These are phyloP conservation scores for Centropyge bicolor DNA, from an alignment of 2,797 vertebrate genomes.

Conservation along the genomic window DNA sequence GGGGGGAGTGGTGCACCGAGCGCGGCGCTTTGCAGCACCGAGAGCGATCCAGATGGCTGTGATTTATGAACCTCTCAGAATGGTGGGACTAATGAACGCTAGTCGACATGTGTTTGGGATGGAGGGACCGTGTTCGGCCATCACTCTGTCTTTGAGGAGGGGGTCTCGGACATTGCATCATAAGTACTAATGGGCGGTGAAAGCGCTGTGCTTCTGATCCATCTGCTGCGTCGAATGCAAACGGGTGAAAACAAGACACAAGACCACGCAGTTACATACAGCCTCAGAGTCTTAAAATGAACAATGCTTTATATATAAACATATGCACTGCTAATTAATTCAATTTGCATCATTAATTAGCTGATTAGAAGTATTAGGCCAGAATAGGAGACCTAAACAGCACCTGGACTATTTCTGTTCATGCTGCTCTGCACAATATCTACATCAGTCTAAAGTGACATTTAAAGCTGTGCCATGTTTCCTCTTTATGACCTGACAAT, in stretches of 20 bases:
- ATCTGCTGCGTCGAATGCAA: not conserved
- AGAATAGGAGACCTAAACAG: not conserved
- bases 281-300: not conserved
- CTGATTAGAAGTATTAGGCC: slow-evolving; percentile 6
- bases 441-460: not conserved
- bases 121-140: slow-evolving; percentile 56
- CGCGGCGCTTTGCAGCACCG: slow-evolving; percentile 27
- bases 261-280: not conserved
- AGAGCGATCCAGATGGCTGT: slow-evolving; percentile 69
- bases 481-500: slow-evolving; percentile 21
- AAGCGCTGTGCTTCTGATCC: slow-evolving; percentile 1
- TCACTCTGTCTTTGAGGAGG: slow-evolving; percentile 54
- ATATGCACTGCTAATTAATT: slow-evolving; percentile 4
- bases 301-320: not conserved
- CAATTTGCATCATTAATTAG: not conserved
- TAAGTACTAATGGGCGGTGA: slow-evolving; percentile 36
- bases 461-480: slow-evolving; percentile 39
- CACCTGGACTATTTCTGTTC: slow-evolving; percentile 1
- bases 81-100: slow-evolving; percentile 66
- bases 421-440: not conserved
- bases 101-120: slow-evolving; percentile 68
- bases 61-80: slow-evolving; percentile 74
- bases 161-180: slow-evolving; percentile 36
- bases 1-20: not conserved
- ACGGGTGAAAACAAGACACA: not conserved